Base-by-base conservation (phyloP, 2,113 vertebrate genomes). In the Apodemus sylvaticus region DNA sequence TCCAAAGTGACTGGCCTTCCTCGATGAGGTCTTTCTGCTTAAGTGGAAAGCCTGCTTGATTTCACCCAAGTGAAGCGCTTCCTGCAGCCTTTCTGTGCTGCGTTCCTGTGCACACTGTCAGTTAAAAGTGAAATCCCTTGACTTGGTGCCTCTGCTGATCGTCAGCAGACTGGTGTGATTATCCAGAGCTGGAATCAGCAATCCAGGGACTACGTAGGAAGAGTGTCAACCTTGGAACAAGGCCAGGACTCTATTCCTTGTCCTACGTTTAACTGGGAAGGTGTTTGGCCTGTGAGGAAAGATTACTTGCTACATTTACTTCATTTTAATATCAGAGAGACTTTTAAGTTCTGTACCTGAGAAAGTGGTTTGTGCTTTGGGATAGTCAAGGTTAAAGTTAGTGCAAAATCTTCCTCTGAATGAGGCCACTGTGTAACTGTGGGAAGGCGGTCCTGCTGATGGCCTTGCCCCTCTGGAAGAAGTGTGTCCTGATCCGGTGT, bases 61-160 rank as follows among this genome's bases (percentile, higher is more conserved):
- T 93, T 92, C 87, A 48, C 89, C 83, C 85, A 77, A 87, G 39
- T 83, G 74, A 93, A 97, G 92, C 62, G 5, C 83, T 71, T 53
- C 6, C 1, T 71, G 9, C 16, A 19, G 17, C 71, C 74, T 95
- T 51, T n/a, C 79, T 17, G 64, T 62, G 14, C 16, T 64, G 70
- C 24, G 8, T 74, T 70, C 64, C 74, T 81, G 55, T 79, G 51
- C 58, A 77, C 8, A 3, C 7, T 77, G 53, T 85, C 62, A 78
- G 90, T 82, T 66, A 70, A 3, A 71, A 83, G 58, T 64, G 16
- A 42, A 58, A 64, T 95, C 3, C 8, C 71, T 5, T 68, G 64
- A 68, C 29, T 14, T 13, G 29, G 12, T 34, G 31, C 19, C 64
- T 34, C 64, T 14, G 31, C 36, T 74, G 26, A 71, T 45, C 20